Evolutionary conservation across 2,113 vertebrate genomes (phyloP).

Genomic region (Benthochromis sp.): DNA sequence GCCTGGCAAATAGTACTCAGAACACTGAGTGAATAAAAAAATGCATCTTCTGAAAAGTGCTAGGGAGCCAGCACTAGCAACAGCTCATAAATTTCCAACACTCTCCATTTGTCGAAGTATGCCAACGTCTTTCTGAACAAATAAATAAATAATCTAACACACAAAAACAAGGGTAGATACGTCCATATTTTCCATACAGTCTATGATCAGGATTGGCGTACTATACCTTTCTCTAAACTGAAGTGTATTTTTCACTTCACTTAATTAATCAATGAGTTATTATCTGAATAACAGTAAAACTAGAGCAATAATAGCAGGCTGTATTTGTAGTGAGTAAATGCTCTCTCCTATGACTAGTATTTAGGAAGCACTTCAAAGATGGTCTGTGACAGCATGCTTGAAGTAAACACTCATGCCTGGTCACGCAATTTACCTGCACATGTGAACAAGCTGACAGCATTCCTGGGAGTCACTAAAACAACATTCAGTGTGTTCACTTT

Average conservation of each 20-base stretch:
- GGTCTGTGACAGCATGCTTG: not conserved
- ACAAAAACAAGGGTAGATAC: not conserved
- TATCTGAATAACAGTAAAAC: not conserved
- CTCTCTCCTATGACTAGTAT: not conserved
- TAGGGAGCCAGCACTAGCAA: not conserved
- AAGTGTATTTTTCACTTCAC: not conserved
- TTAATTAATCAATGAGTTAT: not conserved
- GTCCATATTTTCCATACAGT: not conserved
- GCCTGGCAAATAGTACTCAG: not conserved
- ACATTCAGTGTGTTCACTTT: not conserved
- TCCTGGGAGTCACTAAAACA: not conserved
- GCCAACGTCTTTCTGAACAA: not conserved
- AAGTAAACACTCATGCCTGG: not conserved
- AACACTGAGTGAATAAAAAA: not conserved
- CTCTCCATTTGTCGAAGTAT: not conserved
- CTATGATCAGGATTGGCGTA: not conserved
- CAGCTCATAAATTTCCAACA: not conserved
- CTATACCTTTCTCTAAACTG: not conserved
- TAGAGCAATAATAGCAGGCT: not conserved
- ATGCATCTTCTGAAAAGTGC: not conserved
- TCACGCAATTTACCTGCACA: not conserved
- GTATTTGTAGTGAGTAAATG: not conserved
- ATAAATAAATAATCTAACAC: not conserved
- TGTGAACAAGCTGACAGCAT: not conserved
- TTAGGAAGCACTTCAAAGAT: not conserved